Evolutionary conservation across 2,113 vertebrate genomes (phyloP), one percentile per base, ranked within the genome.

Genomic region (Ancistrus triradiatus): DNA sequence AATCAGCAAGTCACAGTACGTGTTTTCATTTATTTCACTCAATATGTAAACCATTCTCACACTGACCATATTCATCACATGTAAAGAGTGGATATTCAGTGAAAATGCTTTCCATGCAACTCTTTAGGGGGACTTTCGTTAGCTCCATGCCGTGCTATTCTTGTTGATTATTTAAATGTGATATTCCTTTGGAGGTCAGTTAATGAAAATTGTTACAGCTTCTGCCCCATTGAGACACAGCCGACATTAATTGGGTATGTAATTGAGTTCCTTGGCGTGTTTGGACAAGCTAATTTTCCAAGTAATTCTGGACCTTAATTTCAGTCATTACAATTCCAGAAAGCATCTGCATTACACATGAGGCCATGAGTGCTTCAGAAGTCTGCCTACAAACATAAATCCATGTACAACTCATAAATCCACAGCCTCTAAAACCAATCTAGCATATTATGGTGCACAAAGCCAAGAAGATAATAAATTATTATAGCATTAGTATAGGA

Each of bases 241-340:
- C 40, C 69, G 15, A 74, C 76, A 37, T 59, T 87, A 85, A 87
- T 86, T 87, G 83, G 77, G 76, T 80, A 77, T 83, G 79, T 81
- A 81, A 84, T 78, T 59, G 76, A 83, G 81, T 85, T 71, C 73
- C 72, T 68, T 78, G 81, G 84, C 80, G 79, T 82, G 79, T 87
- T 87, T 84, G 77, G 79, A 87, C 80, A 80, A 77, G 74, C 69
- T 78, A 74, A 82, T 80, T 79, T 75, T 83, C 70, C 50, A 55
- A 78, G 78, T 75, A 79, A 84, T 85, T 85, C 79, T 57, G 48
- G 79, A 74, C 66, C 80, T 79, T 73, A 74, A 78, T 80, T 85
- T 81, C 70, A 70, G 73, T 74, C 59, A 69, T 75, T 83, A 74
- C 59, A 68, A 74, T 72, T 66, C 63, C 68, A 60, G 11, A 25